Base-by-base conservation (phyloP, 2,888 invertebrate species). In the Entomobrya multifasciata region DNA sequence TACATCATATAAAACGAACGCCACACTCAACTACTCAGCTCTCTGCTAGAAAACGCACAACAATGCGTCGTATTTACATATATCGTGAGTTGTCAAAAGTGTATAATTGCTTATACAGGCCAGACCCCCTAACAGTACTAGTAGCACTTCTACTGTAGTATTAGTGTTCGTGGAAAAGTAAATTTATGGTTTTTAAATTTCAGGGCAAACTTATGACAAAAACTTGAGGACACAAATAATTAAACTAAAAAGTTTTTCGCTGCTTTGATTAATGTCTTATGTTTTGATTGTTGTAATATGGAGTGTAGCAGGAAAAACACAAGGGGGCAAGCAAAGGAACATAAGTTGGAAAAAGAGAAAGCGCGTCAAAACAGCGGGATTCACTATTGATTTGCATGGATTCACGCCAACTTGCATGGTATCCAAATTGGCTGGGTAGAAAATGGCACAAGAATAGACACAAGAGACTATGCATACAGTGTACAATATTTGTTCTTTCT, bases 351-450 rank as follows among this genome's bases (percentile, higher is more conserved):
- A 15, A 44, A 44, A 67, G 22, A 57, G 57, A 11, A 15, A 10
- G 44, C 11, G 4, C 6, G 44, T 10, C 13, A 17, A 5, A 22
- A 20, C 22, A 44, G 44, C 41, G 44, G 30, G 36, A 36, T 30
- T 76, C 22, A 76, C 44, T 30, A 79, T 79, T 79, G 62, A 65
- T 79, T 79, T 79, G 55, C 62, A 49, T 79, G 79, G 79, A 79
- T 30, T 65, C 79, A 47, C 47, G 79, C 79, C 79, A 79, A 79
- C 49, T 74, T 74, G 49, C 52, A 74, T 30, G 49, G 8, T 15
- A 22, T 77, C 77, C 77, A 77, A 77, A 55, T 77, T 77, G 77
- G 57, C 57, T 36, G 3, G n/a, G 4, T 36, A 30, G 4, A 27
- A 65, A 65, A 65, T 57, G 20, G 6, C 22, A 20, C 57, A n/a